Evolutionary conservation across 1,140 invertebrate genomes (phyloP), one percentile per base, ranked within the genome.

Genomic region (Latrodectus geometricus): DNA sequence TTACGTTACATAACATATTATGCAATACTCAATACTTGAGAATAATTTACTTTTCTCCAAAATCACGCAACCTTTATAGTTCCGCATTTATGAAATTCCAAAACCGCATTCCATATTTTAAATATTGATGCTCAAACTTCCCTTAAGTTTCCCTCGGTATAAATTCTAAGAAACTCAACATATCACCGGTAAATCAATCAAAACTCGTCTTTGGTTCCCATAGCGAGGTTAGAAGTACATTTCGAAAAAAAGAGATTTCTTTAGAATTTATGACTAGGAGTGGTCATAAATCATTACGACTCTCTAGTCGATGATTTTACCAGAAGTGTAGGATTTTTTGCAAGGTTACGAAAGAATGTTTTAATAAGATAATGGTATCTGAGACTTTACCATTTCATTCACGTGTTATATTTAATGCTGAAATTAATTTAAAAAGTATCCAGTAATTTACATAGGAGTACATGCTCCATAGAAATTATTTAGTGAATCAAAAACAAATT

Each of bases 271-370:
- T 74, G 80, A 61, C 56, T 74, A 21, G n/a, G 52, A 73, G 52
- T 74, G 54, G 56, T 73, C 80, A 82, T 82, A 82, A 82, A 82
- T 82, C 80, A 82, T 82, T 82, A 73, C 80, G 23, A 50, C 7
- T 20, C 68, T 69, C 68, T 69, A 69, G 14, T n/a, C 20, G 68
- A 69, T 69, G 68, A 69, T 69, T 1, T 69, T 69, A 15, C 21
- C 9, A 21, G 11, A 9, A 61, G 17, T 11, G 54, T 14, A 61
- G 54, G 3, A 2, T 1, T 76, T 23, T 14, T 23, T 23, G 15
- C 54, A 61, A 9, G n/a, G 11, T 4, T 56, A 76, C 20, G 23
- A 76, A 52, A 56, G 54, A 61, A 54, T 61, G 15, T 76, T 50
- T 76, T 76, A 76, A 76, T 76, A 76, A 76, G 74, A 61, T 76